Conservation (phyloP, 2,888 invertebrate species). For the Eristalis tenax region DNA sequence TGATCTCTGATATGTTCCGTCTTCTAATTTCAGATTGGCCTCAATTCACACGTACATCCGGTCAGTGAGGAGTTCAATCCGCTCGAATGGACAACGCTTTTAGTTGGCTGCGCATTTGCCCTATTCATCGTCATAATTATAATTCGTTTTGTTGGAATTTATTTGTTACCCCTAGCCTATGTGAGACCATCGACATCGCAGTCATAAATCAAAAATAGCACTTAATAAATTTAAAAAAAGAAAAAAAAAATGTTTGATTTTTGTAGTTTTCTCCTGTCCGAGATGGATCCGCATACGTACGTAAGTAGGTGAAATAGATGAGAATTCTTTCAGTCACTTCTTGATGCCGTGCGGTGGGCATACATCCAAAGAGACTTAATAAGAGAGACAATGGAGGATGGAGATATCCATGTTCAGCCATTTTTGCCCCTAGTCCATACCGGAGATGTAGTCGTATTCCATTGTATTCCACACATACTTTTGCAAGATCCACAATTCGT, state of each 20-base stretch:
- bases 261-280: background rate
- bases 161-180: constrained; percentile 69
- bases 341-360: no score
- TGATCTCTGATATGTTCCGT: background rate
- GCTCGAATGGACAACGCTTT: constrained; percentile 79
- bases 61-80: constrained; percentile 77
- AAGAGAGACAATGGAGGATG: no score
- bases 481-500: no score
- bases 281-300: background rate
- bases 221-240: background rate
- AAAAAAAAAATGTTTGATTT: background rate
- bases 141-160: constrained; percentile 76
- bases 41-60: constrained; percentile 79
- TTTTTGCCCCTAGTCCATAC: no score
- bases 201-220: background rate
- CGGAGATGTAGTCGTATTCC: no score
- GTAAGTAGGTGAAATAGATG: no score
- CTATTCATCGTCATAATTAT: constrained; percentile 78
- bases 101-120: constrained; percentile 78
- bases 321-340: no score
- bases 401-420: no score
- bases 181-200: constrained; percentile 20
- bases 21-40: constrained; percentile 75
- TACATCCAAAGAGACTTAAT: no score
- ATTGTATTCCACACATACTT: no score